Evolutionary conservation across 2,113 vertebrate genomes (phyloP).

Genomic region (cattle (Bos taurus)): ARS-UCD2.0 NC_037351.1:51436001-51436500

Average conservation of each 20-base stretch:
- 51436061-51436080: not conserved
- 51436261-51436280: slow-evolving; percentile 24
- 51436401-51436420: not conserved
- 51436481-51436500: slow-evolving; percentile 15
- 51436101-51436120: slow-evolving; percentile 38
- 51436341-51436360: not conserved
- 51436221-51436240: not conserved
- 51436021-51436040: not conserved
- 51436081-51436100: not conserved
- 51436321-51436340: not conserved
- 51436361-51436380: slow-evolving; percentile 21
- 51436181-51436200: not conserved
- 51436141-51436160: not conserved
- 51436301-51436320: not conserved
- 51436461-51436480: not conserved
- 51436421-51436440: slow-evolving; percentile 3
- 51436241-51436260: slow-evolving; percentile 17
- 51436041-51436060: not conserved
- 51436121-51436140: not conserved
- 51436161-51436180: slow-evolving; percentile 41
- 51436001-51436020: not conserved
- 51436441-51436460: not conserved
- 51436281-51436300: slow-evolving; percentile 25
- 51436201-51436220: not conserved
- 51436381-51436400: not conserved